Evolutionary conservation across 2,888 invertebrate species (phyloP).

Genomic region (Caenorhabditis japonica): DNA sequence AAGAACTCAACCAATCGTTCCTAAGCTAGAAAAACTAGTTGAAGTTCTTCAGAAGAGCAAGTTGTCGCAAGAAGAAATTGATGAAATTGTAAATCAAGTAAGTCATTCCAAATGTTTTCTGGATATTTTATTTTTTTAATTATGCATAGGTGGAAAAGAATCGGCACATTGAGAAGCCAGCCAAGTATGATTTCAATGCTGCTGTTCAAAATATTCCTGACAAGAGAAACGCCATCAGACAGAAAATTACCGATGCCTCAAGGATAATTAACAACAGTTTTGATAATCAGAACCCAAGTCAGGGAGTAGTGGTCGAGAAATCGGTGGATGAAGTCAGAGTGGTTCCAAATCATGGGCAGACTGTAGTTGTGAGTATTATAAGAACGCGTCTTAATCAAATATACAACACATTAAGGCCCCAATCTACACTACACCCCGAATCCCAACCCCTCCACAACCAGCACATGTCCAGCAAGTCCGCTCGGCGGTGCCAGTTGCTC

Average conservation of each 20-base stretch:
- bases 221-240: slow-evolving; percentile 48
- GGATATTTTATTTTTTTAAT: slow-evolving; percentile 3
- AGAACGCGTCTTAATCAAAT: too few relatives aligned
- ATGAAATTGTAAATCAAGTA: slow-evolving; percentile 68
- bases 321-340: slow-evolving; percentile 39
- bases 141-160: slow-evolving; percentile 59
- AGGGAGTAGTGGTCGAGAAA: slow-evolving; percentile 20
- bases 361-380: slow-evolving; percentile 26
- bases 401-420: slow-evolving; percentile 1
- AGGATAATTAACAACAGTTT: slow-evolving; percentile 39
- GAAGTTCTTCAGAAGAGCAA: slow-evolving; percentile 67
- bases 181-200: slow-evolving; percentile 61
- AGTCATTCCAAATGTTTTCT: slow-evolving; percentile 6
- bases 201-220: slow-evolving; percentile 60
- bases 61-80: slow-evolving; percentile 66
- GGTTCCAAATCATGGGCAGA: slow-evolving; percentile 15
- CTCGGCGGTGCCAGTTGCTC: slow-evolving; percentile 11
- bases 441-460: slow-evolving; percentile 1
- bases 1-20: slow-evolving; percentile 52
- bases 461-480: slow-evolving; percentile 34
- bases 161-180: slow-evolving; percentile 50
- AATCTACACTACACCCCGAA: slow-evolving; percentile 4
- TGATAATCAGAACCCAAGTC: slow-evolving; percentile 34
- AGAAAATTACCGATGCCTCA: slow-evolving; percentile 53
- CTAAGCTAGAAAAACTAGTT: slow-evolving; percentile 66